Evolutionary conservation across 2,888 invertebrate species (phyloP).

Genomic region (Eristalinus sepulchralis): DNA sequence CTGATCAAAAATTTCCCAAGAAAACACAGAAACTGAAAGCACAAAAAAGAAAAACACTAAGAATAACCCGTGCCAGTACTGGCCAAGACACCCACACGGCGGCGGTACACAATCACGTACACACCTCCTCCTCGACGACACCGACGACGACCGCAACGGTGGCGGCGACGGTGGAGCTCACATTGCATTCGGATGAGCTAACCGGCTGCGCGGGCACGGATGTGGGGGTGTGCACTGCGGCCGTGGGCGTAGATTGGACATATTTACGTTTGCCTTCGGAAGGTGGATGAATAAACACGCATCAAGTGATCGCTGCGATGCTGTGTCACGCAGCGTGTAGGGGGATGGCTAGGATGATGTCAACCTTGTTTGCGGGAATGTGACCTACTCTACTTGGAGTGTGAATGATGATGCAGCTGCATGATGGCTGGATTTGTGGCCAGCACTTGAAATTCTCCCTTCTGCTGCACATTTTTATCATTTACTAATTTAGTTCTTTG

Average conservation of each 20-base stretch:
- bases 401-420: neutral
- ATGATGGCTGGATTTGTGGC: neutral
- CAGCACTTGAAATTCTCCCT: neutral
- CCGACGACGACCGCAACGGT: too few relatives aligned
- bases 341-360: neutral
- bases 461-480: neutral
- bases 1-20: constrained; percentile 17
- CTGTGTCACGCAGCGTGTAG: neutral
- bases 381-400: neutral
- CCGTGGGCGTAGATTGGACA: constrained; percentile 6
- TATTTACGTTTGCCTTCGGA: constrained; percentile 23
- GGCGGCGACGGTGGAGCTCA: neutral
- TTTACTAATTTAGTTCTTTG: neutral
- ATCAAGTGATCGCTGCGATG: neutral
- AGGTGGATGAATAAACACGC: constrained; percentile 14
- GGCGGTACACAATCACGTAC: neutral
- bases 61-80: neutral
- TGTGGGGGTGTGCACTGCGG: neutral
- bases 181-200: constrained; percentile 31
- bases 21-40: neutral
- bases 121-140: neutral
- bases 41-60: neutral
- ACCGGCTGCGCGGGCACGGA: neutral
- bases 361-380: neutral
- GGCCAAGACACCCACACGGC: neutral